Base-by-base conservation (phyloP, 1,140 invertebrate genomes). In the Habropoda laboriosa region DNA sequence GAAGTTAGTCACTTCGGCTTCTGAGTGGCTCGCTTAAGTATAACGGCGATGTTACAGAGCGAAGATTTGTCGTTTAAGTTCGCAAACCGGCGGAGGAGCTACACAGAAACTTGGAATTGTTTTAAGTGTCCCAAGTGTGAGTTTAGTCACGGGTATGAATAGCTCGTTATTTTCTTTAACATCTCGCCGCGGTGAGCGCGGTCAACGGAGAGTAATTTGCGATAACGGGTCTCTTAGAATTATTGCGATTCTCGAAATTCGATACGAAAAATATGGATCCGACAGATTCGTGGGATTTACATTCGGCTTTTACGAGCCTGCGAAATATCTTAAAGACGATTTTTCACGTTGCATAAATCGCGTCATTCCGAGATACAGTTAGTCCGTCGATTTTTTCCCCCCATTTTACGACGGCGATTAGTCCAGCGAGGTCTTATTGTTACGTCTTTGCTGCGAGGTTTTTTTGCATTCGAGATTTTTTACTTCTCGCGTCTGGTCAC, bases 201-300 rank as follows among this genome's bases (percentile, higher is more conserved):
- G 30, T 51, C 10, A 30, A 74, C 47, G 60, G 24, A 21, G 32
- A 6, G 32, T 10, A 32, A 57, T 58, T 77, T n/a, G 49, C 53
- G 30, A 38, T 45, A 58, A 57, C 49, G 40, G 49, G 3, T 21
- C 21, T 16, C n/a, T 24, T 21, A 6, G 42, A 57, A 49, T 32
- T 2, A 66, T 55, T 38, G 47, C 55, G 35, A 55, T 40, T 45
- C 21, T 67, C 7, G 18, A 55, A 67, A 55, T 42, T 75, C 38
- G 18, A 35, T 55, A 55, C 21, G 30, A 45, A 45, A 51, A 51
- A 63, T 42, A 42, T 7, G 35, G 38, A 74, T 16, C 24, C n/a
- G 18, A 13, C 16, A 27, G 16, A 21, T 24, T 24, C n/a, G 45
- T 6, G 8, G 21, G 42, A 60, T 8, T 51, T 40, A n/a, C 35